A percentile compares a stretch with the other conserved stretches of the same genome.
Evolutionary conservation across 2,797 vertebrate genomes (phyloP).

Genomic region (Acrossocheilus wenchowensis): DNA sequence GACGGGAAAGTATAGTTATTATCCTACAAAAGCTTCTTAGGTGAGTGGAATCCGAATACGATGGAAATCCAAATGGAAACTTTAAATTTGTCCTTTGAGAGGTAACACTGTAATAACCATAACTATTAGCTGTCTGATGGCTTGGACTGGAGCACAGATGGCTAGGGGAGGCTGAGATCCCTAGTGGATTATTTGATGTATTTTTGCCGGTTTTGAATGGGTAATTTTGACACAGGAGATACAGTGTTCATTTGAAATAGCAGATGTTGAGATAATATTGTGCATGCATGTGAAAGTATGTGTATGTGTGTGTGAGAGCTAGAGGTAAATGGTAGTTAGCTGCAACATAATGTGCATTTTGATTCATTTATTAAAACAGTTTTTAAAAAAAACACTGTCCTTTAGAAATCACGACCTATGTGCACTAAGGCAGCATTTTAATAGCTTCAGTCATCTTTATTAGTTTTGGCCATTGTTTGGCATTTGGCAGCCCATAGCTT

Average conservation of each 20-base stretch:
- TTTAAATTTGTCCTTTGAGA: conserved; percentile 48
- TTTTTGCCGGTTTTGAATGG: conserved; percentile 71
- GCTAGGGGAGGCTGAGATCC: conserved; percentile 75
- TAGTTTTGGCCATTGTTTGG: conserved; percentile 33
- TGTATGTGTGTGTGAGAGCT: background rate
- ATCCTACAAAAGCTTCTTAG: conserved; percentile 15
- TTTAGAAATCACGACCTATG: conserved; percentile 11
- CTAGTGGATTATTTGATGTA: conserved; percentile 72
- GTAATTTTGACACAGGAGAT: conserved; percentile 72
- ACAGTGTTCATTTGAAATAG: conserved; percentile 72
- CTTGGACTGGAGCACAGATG: conserved; percentile 74
- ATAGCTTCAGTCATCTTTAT: conserved; percentile 34
- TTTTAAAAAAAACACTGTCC: background rate
- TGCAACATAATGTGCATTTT: conserved; percentile 4
- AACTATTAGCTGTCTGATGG: conserved; percentile 53
- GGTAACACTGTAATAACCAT: conserved; percentile 47
- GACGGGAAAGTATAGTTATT: conserved; percentile 1
- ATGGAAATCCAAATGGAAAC: conserved; percentile 39
- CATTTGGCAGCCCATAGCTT: conserved; percentile 17
- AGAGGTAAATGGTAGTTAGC: conserved; percentile 37
- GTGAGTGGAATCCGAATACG: conserved; percentile 24
- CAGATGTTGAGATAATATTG: conserved; percentile 74
- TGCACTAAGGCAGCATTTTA: conserved; percentile 1
- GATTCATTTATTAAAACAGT: background rate
- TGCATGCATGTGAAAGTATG: conserved; percentile 35